Base-by-base conservation (phyloP, 2,113 vertebrate species). In the Xyrauchen texanus region DNA sequence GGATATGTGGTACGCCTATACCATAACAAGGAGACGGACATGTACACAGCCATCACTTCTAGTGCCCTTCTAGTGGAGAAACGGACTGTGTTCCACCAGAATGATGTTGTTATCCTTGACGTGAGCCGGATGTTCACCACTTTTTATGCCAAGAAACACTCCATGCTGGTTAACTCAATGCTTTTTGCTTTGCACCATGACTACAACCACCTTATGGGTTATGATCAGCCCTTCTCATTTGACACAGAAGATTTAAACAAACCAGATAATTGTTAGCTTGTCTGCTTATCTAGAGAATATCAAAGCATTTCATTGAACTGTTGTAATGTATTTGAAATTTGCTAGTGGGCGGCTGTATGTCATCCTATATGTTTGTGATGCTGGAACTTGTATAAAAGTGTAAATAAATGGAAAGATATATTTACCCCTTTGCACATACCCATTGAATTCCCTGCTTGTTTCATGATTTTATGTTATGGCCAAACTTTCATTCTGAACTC, bases 181-280 rank as follows among this genome's bases (percentile, higher is more conserved):
- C 86, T 93, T 49, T 99, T 99, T 79, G n/a, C 76, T 0, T 1
- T 94, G 51, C 92, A 93, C 2, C 89, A 93, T 0, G 95, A 99
- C 88, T 99, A 94, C 83, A 89, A 94, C 85, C 98, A 96, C 84
- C 94, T 99, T 68, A 99, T 99, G 97, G 97, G 98, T 82, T 98
- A 97, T n/a, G 98, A 99, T 81, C 94, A 93, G 73, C 93, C 94
- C 0, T 94, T 98, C 61, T 88, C 68, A 47, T 97, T 98, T 76
- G 80, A 92, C 75, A n/a, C 83, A 0, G 93, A 95, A 0, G 86
- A 94, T 8, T 3, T 90, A 34, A 81, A 93, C 49, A 87, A 91
- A 72, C 65, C 83, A 3, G 84, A 85, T 68, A 76, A 92, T 86
- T 88, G 86, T 74, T 93, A 83, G 68, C 4, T n/a, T 60, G 13